Conservation (phyloP, 2,113 vertebrate species). For the Tautogolabrus adspersus region DNA sequence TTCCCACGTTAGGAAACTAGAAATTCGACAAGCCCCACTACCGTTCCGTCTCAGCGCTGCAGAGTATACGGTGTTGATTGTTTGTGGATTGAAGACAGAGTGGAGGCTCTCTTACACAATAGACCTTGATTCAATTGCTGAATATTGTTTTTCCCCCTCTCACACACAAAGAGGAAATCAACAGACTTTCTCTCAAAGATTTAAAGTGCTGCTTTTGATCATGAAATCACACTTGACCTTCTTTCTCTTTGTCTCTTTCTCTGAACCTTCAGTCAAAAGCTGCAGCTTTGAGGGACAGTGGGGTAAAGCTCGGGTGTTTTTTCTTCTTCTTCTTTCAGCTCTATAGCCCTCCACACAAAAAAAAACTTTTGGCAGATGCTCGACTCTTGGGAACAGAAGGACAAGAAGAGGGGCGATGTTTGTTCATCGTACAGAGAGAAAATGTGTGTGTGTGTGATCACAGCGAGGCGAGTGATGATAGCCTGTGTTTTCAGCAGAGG, state of each 20-base stretch:
- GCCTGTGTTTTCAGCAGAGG: conserved; percentile 50
- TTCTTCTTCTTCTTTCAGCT: background rate
- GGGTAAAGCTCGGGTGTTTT: background rate
- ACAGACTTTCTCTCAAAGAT: conserved; percentile 35
- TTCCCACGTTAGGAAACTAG: conserved; percentile 21
- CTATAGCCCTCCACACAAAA: background rate
- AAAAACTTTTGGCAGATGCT: conserved; percentile 48
- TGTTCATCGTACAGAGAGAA: conserved; percentile 27
- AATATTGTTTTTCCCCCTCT: conserved; percentile 7
- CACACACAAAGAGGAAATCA: conserved; percentile 30
- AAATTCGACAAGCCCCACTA: conserved; percentile 16
- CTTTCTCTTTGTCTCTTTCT: conserved; percentile 14
- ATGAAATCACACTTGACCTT: conserved; percentile 40
- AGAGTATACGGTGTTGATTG: conserved; percentile 40
- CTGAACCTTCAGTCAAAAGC: background rate
- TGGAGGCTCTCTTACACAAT: conserved; percentile 44
- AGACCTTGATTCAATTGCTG: conserved; percentile 49
- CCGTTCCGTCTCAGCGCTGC: conserved; percentile 8
- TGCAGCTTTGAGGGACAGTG: conserved; percentile 1
- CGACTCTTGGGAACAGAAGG: conserved; percentile 34
- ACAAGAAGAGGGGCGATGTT: conserved; percentile 22
- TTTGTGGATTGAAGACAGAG: conserved; percentile 41
- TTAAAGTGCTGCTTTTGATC: conserved; percentile 40
- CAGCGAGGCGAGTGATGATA: conserved; percentile 48
- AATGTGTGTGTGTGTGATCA: conserved; percentile 47